Evolutionary conservation across 1,140 invertebrate genomes (phyloP).

Genomic region (Zaprionus gabonicus): DNA sequence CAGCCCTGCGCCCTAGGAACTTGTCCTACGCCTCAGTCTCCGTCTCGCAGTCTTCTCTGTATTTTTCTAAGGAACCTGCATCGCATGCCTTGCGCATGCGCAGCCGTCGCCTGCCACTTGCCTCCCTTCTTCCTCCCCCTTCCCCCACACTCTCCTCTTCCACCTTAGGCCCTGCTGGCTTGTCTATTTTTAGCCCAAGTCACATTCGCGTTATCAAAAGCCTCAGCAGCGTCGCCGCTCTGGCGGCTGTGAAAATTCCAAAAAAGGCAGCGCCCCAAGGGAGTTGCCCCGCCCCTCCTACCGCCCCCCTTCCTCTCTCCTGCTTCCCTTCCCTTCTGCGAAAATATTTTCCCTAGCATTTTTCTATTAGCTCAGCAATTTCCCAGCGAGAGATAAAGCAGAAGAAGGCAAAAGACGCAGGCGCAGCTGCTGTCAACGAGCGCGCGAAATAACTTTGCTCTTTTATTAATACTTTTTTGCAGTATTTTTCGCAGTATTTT

Average conservation of each 20-base stretch:
- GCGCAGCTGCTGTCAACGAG: conserved; percentile 55
- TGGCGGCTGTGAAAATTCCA: conserved; percentile 50
- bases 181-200: conserved; percentile 67
- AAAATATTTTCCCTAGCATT: conserved; percentile 54
- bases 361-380: conserved; percentile 53
- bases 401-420: conserved; percentile 30
- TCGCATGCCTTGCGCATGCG: conserved; percentile 41
- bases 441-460: conserved; percentile 37
- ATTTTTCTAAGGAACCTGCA: conserved; percentile 79
- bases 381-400: conserved; percentile 38
- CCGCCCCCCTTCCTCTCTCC: not conserved
- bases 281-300: conserved; percentile 1
- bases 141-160: not conserved
- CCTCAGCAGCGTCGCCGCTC: conserved; percentile 40
- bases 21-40: conserved; percentile 44
- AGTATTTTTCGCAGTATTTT: conserved; percentile 25
- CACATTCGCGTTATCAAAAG: conserved; percentile 47
- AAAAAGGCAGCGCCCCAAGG: conserved; percentile 52
- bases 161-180: not conserved
- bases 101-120: conserved; percentile 16
- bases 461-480: conserved; percentile 2
- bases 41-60: conserved; percentile 31
- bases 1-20: conserved; percentile 44
- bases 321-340: no score
- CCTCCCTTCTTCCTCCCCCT: no score